Conservation (phyloP, 2,888 invertebrate genomes). For the Drosophila nr. medialis region DNA sequence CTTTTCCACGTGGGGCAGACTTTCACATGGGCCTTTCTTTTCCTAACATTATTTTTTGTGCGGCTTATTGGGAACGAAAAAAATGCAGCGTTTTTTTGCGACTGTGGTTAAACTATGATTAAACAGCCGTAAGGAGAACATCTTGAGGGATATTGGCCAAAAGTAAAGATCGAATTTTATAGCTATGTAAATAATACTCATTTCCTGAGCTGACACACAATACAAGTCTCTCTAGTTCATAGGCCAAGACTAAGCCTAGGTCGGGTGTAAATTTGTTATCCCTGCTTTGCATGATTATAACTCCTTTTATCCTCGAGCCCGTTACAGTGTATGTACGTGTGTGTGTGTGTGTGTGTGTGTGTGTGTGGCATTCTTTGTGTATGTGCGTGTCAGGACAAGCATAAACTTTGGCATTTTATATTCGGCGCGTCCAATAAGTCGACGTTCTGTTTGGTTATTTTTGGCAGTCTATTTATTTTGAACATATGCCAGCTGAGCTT, state of each 20-base stretch:
- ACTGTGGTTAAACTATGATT: background rate
- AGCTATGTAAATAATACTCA: background rate
- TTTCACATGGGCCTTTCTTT: background rate
- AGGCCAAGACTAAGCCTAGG: background rate
- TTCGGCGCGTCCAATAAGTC: slow-evolving; percentile 51
- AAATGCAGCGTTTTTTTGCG: too few relatives aligned
- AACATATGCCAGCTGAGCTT: slow-evolving; percentile 29
- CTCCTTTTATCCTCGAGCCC: slow-evolving; percentile 32
- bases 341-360: slow-evolving; percentile 3
- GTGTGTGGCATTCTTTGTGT: background rate
- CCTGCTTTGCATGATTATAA: slow-evolving; percentile 30
- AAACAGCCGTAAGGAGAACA: background rate
- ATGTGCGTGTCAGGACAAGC: slow-evolving; percentile 38
- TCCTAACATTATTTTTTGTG: background rate
- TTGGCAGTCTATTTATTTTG: slow-evolving; percentile 62
- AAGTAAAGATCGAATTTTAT: background rate
- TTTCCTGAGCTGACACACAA: background rate
- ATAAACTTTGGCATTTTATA: slow-evolving; percentile 67
- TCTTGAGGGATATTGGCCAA: background rate
- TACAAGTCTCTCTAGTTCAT: background rate
- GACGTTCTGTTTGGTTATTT: slow-evolving; percentile 51
- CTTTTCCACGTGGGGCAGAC: background rate
- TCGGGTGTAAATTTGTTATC: slow-evolving; percentile 5
- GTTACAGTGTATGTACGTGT: slow-evolving; percentile 7
- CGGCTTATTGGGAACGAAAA: too few relatives aligned